Conservation (phyloP, 2,888 invertebrate genomes). For the Geophilus truncorum region DNA sequence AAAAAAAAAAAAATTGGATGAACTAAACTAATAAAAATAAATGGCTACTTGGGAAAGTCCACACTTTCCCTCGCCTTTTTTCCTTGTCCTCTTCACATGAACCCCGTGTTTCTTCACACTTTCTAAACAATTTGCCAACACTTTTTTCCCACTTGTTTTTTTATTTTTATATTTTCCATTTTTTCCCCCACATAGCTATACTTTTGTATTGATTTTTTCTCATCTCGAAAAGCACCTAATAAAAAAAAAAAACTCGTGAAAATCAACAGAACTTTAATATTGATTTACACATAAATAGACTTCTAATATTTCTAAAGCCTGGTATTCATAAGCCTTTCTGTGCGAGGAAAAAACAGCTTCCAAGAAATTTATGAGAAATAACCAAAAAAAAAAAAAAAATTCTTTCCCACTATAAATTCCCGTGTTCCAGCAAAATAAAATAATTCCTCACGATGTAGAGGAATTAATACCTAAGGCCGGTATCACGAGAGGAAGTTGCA, state of each 20-base stretch:
- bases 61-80: neutral
- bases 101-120: neutral
- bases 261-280: neutral
- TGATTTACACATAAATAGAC: too few relatives aligned
- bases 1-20: too few relatives aligned
- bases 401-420: neutral
- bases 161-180: neutral
- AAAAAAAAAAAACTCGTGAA: neutral
- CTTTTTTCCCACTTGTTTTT: neutral
- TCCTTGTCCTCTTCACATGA: neutral
- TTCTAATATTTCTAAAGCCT: too few relatives aligned
- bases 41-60: neutral
- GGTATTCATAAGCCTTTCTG: too few relatives aligned
- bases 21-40: neutral
- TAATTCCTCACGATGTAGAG: too few relatives aligned
- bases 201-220: neutral
- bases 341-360: too few relatives aligned
- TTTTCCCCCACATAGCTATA: neutral
- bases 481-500: too few relatives aligned
- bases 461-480: too few relatives aligned
- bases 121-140: too few relatives aligned
- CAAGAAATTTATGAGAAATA: too few relatives aligned
- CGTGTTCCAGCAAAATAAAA: too few relatives aligned
- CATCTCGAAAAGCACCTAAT: neutral
- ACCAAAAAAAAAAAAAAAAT: neutral